phyloP scores from a whole-genome alignment of 2,113 vertebrate genomes.

The Varanus komodoensis region DNA sequence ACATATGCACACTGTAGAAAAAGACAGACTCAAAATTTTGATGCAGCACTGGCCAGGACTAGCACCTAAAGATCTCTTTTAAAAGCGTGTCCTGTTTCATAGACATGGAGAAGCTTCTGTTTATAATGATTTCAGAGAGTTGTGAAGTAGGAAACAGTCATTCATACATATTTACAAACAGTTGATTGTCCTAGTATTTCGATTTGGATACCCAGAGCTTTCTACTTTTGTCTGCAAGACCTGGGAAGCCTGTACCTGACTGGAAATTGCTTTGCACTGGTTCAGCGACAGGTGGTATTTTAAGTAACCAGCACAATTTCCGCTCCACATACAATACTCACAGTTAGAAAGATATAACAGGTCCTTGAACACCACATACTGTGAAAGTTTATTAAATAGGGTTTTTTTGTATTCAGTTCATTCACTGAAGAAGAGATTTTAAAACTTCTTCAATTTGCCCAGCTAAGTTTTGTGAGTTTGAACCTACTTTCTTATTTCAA shows the following conservation, averaged over 20 bases:
- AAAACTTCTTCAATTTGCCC: not conserved
- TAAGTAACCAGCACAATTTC: not conserved
- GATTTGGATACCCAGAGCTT: rapidly evolving
- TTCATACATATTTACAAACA: not conserved
- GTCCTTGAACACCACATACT: not conserved
- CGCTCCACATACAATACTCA: not conserved
- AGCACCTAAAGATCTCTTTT: not conserved
- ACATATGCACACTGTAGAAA: no score
- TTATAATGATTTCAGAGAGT: not conserved
- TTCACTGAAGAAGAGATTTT: not conserved
- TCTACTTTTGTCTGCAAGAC: not conserved
- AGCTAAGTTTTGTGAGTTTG: not conserved
- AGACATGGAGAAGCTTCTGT: not conserved
- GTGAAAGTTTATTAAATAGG: slow-evolving; percentile 7
- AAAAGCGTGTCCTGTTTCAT: not conserved
- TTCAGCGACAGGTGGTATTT: not conserved
- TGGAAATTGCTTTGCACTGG: slow-evolving; percentile 3
- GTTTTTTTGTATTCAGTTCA: not conserved
- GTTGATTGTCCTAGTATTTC: not conserved
- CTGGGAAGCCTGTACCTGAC: not conserved
- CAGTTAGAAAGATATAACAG: not conserved
- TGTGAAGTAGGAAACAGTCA: not conserved
- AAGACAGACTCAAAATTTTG: no score
- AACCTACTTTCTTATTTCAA: not conserved
- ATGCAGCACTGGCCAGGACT: not conserved